Percentiles rank a stretch among this genome's conserved stretches.
Evolutionary conservation across 2,797 vertebrate genomes (phyloP).

Genomic region (Triplophysa bombifrons): DNA sequence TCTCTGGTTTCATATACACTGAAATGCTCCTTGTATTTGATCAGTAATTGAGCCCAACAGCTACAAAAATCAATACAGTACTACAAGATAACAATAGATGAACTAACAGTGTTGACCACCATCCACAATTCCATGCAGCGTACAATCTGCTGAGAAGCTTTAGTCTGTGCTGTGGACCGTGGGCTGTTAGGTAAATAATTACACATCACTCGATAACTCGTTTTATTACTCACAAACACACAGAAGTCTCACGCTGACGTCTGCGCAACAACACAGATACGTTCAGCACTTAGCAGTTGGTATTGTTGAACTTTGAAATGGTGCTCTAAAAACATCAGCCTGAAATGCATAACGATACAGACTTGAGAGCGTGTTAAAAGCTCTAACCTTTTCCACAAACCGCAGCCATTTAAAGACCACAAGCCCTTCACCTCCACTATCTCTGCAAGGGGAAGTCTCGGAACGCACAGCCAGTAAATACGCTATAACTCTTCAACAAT

Average conservation of each 20-base stretch:
- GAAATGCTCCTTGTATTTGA: conserved; percentile 13
- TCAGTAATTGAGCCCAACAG: conserved; percentile 29
- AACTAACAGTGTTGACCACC: conserved; percentile 22
- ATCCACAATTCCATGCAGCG: not conserved
- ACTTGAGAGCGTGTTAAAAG: conserved; percentile 33
- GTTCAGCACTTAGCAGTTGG: conserved; percentile 3
- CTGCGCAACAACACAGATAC: conserved; percentile 10
- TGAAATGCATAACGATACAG: conserved; percentile 11
- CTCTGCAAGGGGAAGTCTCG: not conserved
- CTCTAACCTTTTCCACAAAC: conserved; percentile 41
- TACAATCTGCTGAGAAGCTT: not conserved
- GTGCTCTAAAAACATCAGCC: conserved; percentile 36
- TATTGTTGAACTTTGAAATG: conserved; percentile 33
- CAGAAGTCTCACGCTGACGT: not conserved
- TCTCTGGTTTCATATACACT: conserved; percentile 27
- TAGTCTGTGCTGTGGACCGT: not conserved
- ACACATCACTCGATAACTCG: not conserved
- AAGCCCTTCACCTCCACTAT: not conserved
- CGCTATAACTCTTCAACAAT: conserved; percentile 17
- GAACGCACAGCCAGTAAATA: not conserved
- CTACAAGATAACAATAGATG: conserved; percentile 52
- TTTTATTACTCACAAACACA: not conserved
- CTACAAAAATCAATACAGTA: conserved; percentile 44
- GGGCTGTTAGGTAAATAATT: conserved; percentile 1
- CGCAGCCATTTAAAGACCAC: conserved; percentile 12